Evolutionary conservation across 2,888 invertebrate species (phyloP), one percentile per base, ranked within the genome.

Genomic region (Lacanobia wlatinum): DNA sequence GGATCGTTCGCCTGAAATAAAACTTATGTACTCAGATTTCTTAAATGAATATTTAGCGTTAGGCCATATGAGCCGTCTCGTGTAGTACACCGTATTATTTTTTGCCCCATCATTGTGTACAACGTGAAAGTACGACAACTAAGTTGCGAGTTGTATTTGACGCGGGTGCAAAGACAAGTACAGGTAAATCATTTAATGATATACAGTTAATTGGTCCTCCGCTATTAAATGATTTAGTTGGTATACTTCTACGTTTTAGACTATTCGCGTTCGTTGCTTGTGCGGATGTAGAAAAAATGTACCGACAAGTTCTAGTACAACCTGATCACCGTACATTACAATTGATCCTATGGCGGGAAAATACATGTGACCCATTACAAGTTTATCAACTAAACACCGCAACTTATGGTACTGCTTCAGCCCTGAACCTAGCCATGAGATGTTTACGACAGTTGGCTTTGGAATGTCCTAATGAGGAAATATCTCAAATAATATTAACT

Each of bases 81-180:
- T 55, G 28, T 16, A 55, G 6, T 28, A 28, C 55, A 55, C 55
- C 55, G 55, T 55, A 55, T 53, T 53, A 53, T 53, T 53, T 53
- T 23, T 53, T 53, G 23, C 53, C 53, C 14, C 53, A 53, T 53
- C 53, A 53, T 14, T 53, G 53, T 23, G 16, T 53, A 23, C 53
- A 53, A 23, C 53, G 53, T 53, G 53, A 53, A 53, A 53, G 23
- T 53, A 53, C 53, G 53, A 53, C 53, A 53, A 53, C 23, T 53
- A 53, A 53, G 23, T 53, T 53, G 53, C 53, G 53, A 23, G 53
- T 53, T n/a, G n/a, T n/a, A n/a, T n/a, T n/a, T n/a, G n/a, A n/a
- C n/a, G n/a, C n/a, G 10, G 52, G 52, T 12, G 52, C 52, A 12
- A 52, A 52, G 21, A 34, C 34, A 2, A 34, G 4, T 6, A 52